Evolutionary conservation across 2,113 vertebrate genomes (phyloP).

Genomic region (Poicephalus gulielmi): DNA sequence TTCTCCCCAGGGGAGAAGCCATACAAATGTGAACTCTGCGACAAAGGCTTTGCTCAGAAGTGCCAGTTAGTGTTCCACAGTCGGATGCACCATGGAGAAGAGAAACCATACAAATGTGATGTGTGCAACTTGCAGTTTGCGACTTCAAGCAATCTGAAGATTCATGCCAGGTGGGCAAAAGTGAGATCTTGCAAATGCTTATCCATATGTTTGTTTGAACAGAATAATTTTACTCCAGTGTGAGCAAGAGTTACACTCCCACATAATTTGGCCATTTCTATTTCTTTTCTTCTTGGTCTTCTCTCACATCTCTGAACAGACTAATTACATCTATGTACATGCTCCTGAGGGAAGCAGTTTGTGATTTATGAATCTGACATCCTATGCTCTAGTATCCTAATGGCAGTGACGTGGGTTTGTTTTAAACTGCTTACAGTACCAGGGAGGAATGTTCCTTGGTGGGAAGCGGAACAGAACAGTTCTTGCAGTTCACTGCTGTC

Average conservation of each 20-base stretch:
- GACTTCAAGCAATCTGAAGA: constrained; percentile 91
- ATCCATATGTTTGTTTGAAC: neutral
- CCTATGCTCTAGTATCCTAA: neutral
- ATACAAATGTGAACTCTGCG: constrained; percentile 84
- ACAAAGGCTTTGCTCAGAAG: constrained; percentile 90
- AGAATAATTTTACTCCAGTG: neutral
- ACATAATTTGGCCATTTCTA: neutral
- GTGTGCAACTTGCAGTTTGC: constrained; percentile 88
- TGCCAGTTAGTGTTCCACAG: constrained; percentile 92
- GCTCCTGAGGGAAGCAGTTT: neutral
- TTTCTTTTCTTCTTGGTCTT: neutral
- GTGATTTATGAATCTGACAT: neutral
- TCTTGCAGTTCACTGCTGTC: neutral
- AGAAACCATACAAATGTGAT: constrained; percentile 89
- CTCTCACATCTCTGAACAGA: fast-evolving
- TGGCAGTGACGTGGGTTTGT: neutral
- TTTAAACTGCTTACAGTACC: neutral
- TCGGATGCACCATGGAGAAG: constrained; percentile 91
- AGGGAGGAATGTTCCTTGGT: neutral
- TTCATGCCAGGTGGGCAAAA: constrained; percentile 82
- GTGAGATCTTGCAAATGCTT: neutral
- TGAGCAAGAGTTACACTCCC: neutral
- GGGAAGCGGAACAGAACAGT: neutral
- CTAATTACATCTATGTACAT: neutral
- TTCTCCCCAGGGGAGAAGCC: constrained; percentile 83